A percentile compares a stretch with the other conserved stretches of the same genome.
These are phyloP conservation scores for Boulengerochromis microlepis DNA, from an alignment of 2,113 vertebrate genomes.

Conservation along the genomic window DNA sequence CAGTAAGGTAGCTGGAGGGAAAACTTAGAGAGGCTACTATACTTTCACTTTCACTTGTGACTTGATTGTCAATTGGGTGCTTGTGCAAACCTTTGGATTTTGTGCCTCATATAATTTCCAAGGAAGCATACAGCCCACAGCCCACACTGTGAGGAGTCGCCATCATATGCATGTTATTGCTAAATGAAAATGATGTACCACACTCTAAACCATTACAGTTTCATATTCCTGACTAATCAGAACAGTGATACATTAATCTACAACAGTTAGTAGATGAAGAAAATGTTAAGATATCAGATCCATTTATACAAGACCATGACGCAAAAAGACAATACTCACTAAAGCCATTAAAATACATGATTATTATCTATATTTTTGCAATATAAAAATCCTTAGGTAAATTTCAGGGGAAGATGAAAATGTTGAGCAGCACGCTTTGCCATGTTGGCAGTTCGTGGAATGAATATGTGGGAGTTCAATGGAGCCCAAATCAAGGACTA, in stretches of 20 bases:
- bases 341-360: not conserved
- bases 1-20: not conserved
- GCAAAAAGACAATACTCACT: not conserved
- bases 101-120: not conserved
- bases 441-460: not conserved
- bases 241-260: not conserved
- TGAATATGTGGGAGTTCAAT: not conserved
- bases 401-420: not conserved
- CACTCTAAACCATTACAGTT: not conserved
- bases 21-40: not conserved
- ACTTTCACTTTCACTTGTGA: not conserved
- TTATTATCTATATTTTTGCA: not conserved
- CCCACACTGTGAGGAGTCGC: not conserved
- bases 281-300: not conserved
- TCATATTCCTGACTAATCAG: not conserved
- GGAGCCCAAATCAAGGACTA: slow-evolving; percentile 23
- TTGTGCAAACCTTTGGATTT: not conserved
- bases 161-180: not conserved
- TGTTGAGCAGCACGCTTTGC: not conserved
- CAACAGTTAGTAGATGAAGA: not conserved
- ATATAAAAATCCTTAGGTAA: not conserved
- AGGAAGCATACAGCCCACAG: not conserved
- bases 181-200: not conserved
- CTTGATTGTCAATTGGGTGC: not conserved
- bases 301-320: not conserved